Conservation (phyloP, 2,113 vertebrate genomes). For the Chloroceryle aenea region DNA sequence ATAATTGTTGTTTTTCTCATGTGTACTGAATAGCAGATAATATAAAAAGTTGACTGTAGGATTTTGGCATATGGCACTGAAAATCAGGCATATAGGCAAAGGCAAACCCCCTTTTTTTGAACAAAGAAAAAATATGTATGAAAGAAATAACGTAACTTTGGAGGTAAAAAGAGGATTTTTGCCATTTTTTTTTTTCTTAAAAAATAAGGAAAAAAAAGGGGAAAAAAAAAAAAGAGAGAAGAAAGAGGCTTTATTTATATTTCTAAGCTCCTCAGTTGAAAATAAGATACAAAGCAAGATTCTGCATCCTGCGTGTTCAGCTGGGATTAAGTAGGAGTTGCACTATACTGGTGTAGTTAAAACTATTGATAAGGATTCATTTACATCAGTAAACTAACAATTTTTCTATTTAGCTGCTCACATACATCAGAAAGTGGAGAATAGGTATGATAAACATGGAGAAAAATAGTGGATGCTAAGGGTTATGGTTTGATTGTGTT, state of each 20-base stretch:
- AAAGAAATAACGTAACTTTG: not conserved
- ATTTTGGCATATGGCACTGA: constrained; percentile 5
- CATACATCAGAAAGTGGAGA: not conserved
- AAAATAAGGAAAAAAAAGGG: not conserved
- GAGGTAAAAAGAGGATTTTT: not conserved
- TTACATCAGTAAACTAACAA: not conserved
- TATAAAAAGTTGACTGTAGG: constrained; percentile 31
- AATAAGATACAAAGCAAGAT: not conserved
- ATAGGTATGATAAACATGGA: not conserved
- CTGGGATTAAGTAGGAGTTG: not conserved
- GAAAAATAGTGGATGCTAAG: not conserved
- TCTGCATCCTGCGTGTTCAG: not conserved
- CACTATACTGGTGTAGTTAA: not conserved
- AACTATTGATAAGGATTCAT: not conserved
- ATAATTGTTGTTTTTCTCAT: constrained; percentile 8
- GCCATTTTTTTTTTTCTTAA: not conserved
- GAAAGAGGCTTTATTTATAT: not conserved
- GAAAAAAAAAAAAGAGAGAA: not conserved
- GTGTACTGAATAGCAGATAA: constrained; percentile 32
- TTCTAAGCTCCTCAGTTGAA: not conserved
- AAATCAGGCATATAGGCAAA: not conserved
- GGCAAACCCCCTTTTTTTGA: not conserved
- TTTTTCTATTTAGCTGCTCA: not conserved
- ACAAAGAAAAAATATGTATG: not conserved
- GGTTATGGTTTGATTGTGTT: not conserved